A percentile compares a stretch with the other conserved stretches of the same genome.
Conservation (phyloP, 2,888 invertebrate species). For the Andrena trimmerana region DNA sequence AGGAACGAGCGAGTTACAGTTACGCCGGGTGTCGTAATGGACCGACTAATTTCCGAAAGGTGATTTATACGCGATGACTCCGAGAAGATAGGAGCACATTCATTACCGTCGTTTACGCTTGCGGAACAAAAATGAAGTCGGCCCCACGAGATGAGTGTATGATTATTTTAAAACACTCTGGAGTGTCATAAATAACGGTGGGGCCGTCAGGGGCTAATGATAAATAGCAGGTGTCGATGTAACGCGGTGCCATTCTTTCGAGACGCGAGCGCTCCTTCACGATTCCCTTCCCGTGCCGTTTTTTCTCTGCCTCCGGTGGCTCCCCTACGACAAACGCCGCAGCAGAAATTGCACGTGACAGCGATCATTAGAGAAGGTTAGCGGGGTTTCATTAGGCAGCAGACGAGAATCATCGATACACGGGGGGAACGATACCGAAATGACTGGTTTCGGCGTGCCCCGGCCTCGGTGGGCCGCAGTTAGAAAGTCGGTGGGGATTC, state of each 20-base stretch:
- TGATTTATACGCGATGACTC: slow-evolving; percentile 14
- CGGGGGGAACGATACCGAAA: slow-evolving; percentile 58
- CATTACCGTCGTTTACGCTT: slow-evolving; percentile 16
- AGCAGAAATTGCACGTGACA: slow-evolving; percentile 59
- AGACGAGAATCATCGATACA: slow-evolving; percentile 62
- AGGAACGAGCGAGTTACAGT: not conserved
- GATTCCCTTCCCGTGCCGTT: not conserved
- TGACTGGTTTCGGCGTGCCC: slow-evolving; percentile 69
- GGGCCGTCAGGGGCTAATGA: slow-evolving; percentile 41
- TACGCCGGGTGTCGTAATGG: not conserved
- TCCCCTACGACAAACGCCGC: slow-evolving; percentile 10
- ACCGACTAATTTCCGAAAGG: slow-evolving; percentile 11
- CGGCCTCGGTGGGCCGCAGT: slow-evolving; percentile 51
- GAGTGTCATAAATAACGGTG: slow-evolving; percentile 33
- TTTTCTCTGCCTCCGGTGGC: not conserved
- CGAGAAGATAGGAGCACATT: not conserved
- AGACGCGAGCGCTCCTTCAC: not conserved
- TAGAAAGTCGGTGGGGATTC: slow-evolving; percentile 70
- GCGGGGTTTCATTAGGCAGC: slow-evolving; percentile 59
- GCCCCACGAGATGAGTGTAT: not conserved
- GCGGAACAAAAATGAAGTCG: not conserved
- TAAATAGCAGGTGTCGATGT: slow-evolving; percentile 38
- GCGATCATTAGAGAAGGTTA: slow-evolving; percentile 49
- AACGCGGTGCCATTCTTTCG: slow-evolving; percentile 28
- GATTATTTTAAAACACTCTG: slow-evolving; percentile 34